Evolutionary conservation across 2,888 invertebrate species (phyloP).

Genomic region (Trissonchulus sp.): DNA sequence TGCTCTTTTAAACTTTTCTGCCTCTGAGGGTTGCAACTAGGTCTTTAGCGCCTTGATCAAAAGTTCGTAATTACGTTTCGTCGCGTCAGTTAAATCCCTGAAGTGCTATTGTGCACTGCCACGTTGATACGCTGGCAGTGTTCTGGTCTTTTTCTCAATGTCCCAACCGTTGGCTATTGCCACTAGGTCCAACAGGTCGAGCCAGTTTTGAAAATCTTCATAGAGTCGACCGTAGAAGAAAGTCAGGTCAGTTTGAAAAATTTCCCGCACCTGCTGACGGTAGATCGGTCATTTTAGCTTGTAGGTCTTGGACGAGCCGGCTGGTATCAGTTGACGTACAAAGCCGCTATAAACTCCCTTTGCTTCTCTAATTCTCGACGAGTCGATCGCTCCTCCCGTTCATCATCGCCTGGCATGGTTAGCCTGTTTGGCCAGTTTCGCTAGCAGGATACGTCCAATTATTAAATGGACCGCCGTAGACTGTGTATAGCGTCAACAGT

Average conservation of each 20-base stretch:
- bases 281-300: too few species aligned
- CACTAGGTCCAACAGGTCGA: background rate
- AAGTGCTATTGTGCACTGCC: background rate
- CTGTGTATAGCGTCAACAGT: too few species aligned
- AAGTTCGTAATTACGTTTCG: background rate
- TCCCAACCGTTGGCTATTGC: background rate
- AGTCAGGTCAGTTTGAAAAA: conserved; percentile 3
- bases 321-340: too few species aligned
- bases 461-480: too few species aligned
- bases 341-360: too few species aligned
- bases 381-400: too few species aligned
- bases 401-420: too few species aligned
- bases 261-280: too few species aligned
- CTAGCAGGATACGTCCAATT: too few species aligned
- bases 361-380: too few species aligned
- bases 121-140: conserved; percentile 1
- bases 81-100: background rate
- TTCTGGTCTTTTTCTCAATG: background rate
- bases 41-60: background rate
- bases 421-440: too few species aligned
- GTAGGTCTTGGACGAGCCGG: too few species aligned
- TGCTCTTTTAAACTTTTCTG: background rate
- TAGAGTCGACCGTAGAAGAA: background rate
- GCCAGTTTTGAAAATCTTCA: background rate
- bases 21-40: background rate